Conservation (phyloP, 2,797 vertebrate genomes). For the Pachyuromys duprasi region DNA sequence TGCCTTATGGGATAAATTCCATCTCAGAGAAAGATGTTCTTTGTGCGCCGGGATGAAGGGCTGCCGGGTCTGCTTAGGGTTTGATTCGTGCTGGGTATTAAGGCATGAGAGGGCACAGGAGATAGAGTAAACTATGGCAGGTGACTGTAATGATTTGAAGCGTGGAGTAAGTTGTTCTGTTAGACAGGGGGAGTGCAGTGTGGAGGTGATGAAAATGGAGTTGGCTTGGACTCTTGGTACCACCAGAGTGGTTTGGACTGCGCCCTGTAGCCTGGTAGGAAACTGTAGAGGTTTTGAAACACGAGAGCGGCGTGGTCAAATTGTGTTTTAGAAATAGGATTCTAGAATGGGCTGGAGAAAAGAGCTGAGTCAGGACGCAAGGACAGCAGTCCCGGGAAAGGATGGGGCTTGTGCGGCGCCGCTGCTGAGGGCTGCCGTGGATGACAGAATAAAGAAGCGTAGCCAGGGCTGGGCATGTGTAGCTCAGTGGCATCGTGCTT, state of each 20-base stretch:
- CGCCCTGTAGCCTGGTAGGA: slow-evolving; percentile 41
- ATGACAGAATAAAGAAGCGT: neutral
- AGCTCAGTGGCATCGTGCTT: neutral
- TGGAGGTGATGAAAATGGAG: neutral
- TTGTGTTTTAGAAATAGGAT: slow-evolving; percentile 76
- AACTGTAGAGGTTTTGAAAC: slow-evolving; percentile 68
- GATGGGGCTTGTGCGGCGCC: neutral
- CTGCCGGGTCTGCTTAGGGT: neutral
- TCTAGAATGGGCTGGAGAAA: slow-evolving; percentile 55
- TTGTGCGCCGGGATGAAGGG: neutral
- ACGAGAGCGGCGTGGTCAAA: slow-evolving; percentile 60
- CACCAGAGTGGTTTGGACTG: neutral
- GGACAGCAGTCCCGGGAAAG: neutral
- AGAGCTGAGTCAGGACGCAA: slow-evolving; percentile 29
- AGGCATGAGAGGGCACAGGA: neutral
- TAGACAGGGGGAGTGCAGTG: neutral
- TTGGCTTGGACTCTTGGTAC: neutral
- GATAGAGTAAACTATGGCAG: neutral
- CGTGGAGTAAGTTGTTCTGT: neutral
- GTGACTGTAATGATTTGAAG: neutral
- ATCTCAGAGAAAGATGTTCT: neutral
- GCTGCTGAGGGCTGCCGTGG: accelerated
- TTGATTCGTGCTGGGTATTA: neutral
- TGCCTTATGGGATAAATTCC: neutral
- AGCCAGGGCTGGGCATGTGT: neutral